Conservation (phyloP, 2,113 vertebrate species). For the Taxidea taxus region DNA sequence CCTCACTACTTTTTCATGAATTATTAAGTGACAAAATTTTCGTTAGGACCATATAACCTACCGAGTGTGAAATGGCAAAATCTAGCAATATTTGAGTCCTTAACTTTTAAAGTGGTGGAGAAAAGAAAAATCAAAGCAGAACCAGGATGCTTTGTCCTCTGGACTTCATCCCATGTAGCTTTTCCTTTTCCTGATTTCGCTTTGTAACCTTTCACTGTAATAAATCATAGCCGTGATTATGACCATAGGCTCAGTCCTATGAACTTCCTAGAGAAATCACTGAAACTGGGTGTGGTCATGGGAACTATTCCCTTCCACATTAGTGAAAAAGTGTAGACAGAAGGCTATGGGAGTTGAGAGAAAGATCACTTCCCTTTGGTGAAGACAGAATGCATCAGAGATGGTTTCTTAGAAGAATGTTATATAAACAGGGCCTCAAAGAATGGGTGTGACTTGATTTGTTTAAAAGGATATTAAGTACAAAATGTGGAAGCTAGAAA, state of each 20-base stretch:
- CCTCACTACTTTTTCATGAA: not conserved
- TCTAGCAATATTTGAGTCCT: not conserved
- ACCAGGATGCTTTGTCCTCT: not conserved
- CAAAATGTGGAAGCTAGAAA: not conserved
- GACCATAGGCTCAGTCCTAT: not conserved
- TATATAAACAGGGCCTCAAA: not conserved
- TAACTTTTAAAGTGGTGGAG: not conserved
- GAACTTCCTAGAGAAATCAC: not conserved
- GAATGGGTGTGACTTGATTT: not conserved
- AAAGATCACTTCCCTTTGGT: not conserved
- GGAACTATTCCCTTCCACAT: not conserved
- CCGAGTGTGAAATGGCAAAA: not conserved
- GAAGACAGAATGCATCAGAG: not conserved
- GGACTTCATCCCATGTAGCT: not conserved
- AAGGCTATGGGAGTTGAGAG: not conserved
- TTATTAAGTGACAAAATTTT: constrained; percentile 20
- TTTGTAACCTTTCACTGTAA: not conserved
- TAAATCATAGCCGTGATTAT: not conserved
- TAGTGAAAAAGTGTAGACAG: not conserved
- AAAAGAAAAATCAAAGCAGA: not conserved
- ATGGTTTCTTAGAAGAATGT: not conserved
- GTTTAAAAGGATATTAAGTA: not conserved
- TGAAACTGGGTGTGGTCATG: not conserved
- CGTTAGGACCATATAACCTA: not conserved
- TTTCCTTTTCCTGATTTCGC: not conserved